A percentile compares a stretch with the other conserved stretches of the same genome.
Evolutionary conservation across 1,140 invertebrate species (phyloP).

Genomic region (Drosophila varians): DNA sequence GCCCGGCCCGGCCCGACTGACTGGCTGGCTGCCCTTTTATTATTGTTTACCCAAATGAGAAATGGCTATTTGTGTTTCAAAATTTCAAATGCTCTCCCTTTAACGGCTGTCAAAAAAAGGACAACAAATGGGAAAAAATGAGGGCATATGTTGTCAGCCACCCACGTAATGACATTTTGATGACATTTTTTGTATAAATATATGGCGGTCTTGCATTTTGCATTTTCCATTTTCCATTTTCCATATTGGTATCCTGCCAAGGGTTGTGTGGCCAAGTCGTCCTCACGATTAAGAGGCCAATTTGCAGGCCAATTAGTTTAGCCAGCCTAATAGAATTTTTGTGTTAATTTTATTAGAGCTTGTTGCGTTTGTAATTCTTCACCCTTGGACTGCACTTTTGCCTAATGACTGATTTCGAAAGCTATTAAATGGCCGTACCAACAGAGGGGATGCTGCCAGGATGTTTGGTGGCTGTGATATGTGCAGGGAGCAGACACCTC

Average conservation of each 20-base stretch:
- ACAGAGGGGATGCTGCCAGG: background rate
- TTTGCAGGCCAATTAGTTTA: constrained; percentile 57
- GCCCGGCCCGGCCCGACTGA: no score
- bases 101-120: background rate
- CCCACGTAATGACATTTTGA: constrained; percentile 71
- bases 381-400: constrained; percentile 6
- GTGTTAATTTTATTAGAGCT: constrained; percentile 56
- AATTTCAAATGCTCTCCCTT: constrained; percentile 14
- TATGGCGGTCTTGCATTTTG: background rate
- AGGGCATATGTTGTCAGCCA: constrained; percentile 36
- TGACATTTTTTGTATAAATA: constrained; percentile 60
- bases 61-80: constrained; percentile 35
- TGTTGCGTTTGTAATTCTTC: constrained; percentile 16
- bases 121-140: background rate
- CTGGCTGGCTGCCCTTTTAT: constrained; percentile 16
- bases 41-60: constrained; percentile 39
- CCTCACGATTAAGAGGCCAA: constrained; percentile 16
- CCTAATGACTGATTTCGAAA: constrained; percentile 60
- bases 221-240: background rate
- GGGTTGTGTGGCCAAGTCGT: background rate
- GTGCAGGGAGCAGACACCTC: background rate
- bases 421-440: constrained; percentile 49
- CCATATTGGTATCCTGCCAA: constrained; percentile 16
- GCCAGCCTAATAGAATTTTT: constrained; percentile 63
- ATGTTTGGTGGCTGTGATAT: constrained; percentile 4